phyloP scores from a whole-genome alignment of 2,797 vertebrate genomes.

The Passerculus sandwichensis region DNA sequence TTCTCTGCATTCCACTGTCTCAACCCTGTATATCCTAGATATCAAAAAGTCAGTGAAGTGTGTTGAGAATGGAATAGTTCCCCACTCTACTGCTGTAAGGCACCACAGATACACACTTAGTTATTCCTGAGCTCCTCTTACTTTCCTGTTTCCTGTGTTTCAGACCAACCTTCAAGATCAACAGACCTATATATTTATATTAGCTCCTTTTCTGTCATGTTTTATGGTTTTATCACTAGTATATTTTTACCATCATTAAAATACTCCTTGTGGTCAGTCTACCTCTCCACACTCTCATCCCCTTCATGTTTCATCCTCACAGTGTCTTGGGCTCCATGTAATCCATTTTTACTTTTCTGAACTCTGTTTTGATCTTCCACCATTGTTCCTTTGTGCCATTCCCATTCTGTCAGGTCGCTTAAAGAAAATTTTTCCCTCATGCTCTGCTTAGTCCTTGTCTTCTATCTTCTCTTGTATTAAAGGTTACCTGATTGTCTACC shows the following conservation, averaged over 20 bases:
- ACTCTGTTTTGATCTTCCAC: constrained; percentile 46
- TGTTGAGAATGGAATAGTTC: constrained; percentile 23
- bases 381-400: neutral
- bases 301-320: neutral
- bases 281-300: neutral
- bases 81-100: neutral
- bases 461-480: neutral
- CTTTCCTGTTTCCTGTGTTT: neutral
- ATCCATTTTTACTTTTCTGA: constrained; percentile 38
- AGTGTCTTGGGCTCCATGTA: constrained; percentile 41
- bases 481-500: neutral
- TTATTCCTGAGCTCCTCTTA: constrained; percentile 29
- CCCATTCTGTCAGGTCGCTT: neutral
- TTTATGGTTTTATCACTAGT: constrained; percentile 21
- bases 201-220: neutral
- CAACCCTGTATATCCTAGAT: constrained; percentile 1
- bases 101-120: constrained; percentile 3
- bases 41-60: constrained; percentile 21
- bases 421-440: neutral
- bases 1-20: constrained; percentile 4
- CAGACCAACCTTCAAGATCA: neutral
- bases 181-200: constrained; percentile 6
- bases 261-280: neutral
- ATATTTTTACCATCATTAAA: neutral
- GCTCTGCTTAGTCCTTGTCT: neutral